These are phyloP conservation scores for Sternarchorhynchus goeldii DNA, from an alignment of 2,797 vertebrate genomes.

Conservation along the genomic window DNA sequence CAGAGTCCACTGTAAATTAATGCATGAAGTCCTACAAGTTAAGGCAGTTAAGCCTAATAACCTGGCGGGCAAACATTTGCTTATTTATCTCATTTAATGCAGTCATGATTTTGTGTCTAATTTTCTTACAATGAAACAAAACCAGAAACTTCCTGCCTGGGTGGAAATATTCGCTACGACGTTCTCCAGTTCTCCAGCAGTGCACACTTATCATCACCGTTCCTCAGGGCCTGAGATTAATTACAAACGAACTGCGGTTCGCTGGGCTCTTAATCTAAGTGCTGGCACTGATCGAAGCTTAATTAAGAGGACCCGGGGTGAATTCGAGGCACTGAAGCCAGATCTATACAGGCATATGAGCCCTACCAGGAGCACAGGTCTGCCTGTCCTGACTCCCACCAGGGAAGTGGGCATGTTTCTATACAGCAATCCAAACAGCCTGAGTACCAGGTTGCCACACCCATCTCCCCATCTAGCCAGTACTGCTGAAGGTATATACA, in stretches of 20 bases:
- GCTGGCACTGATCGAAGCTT: slow-evolving; percentile 36
- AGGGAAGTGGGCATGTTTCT: not conserved
- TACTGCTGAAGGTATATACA: slow-evolving; percentile 52
- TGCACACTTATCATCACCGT: not conserved
- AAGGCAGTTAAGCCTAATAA: too few relatives aligned
- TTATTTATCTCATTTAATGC: not conserved
- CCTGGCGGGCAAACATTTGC: not conserved
- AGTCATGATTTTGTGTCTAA: slow-evolving; percentile 4
- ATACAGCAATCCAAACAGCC: slow-evolving; percentile 19
- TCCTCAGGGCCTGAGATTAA: slow-evolving; percentile 35
- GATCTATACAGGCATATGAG: slow-evolving; percentile 26
- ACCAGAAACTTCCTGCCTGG: not conserved
- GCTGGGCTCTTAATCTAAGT: slow-evolving; percentile 35
- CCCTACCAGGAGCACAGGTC: not conserved
- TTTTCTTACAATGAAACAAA: not conserved
- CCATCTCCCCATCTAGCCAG: slow-evolving; percentile 54
- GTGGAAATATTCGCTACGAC: not conserved
- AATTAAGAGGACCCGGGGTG: slow-evolving; percentile 24
- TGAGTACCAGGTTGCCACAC: slow-evolving; percentile 22
- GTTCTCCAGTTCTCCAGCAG: not conserved
- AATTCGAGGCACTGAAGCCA: slow-evolving; percentile 30
- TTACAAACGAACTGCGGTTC: slow-evolving; percentile 25
- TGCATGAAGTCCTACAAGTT: not conserved
- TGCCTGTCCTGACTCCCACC: not conserved
- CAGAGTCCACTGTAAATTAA: not conserved